Evolutionary conservation across 2,888 invertebrate genomes (phyloP).

Genomic region (Erpobdella octoculata): DNA sequence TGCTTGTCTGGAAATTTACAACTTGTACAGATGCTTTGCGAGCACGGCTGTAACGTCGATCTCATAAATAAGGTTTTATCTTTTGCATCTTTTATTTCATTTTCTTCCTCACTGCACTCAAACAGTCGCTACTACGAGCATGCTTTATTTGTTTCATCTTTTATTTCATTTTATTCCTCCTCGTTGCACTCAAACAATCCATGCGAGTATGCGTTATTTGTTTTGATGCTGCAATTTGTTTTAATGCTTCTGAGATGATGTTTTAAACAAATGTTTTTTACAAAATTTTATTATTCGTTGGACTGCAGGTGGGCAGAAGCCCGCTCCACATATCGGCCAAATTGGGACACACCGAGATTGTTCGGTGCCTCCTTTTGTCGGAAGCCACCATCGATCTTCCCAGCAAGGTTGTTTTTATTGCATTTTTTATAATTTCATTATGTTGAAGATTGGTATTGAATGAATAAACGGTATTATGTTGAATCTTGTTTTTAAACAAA

Average conservation of each 20-base stretch:
- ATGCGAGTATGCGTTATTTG: too few relatives aligned
- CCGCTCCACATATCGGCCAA: conserved; percentile 31
- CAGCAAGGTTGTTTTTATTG: conserved; percentile 53
- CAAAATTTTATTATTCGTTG: neutral
- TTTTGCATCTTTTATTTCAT: neutral
- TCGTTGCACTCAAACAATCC: too few relatives aligned
- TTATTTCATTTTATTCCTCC: too few relatives aligned
- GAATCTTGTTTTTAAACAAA: neutral
- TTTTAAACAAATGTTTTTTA: neutral
- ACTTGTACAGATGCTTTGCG: conserved; percentile 54
- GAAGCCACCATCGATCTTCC: conserved; percentile 64
- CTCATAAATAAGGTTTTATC: conserved; percentile 53
- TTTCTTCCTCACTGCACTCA: too few relatives aligned
- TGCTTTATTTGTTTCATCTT: too few relatives aligned
- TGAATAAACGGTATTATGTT: neutral
- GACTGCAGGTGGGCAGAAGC: conserved; percentile 24
- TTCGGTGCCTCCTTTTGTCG: conserved; percentile 56
- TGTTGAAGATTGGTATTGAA: neutral
- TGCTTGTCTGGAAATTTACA: conserved; percentile 55
- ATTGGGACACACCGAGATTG: conserved; percentile 30
- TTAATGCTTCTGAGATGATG: too few relatives aligned
- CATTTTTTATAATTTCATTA: neutral
- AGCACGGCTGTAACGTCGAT: conserved; percentile 51
- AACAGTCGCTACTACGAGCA: too few relatives aligned
- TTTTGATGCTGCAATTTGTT: too few relatives aligned